Evolutionary conservation across 2,888 invertebrate species (phyloP), one percentile per base, ranked within the genome.

Genomic region (Drosophila nr. perissopoda): DNA sequence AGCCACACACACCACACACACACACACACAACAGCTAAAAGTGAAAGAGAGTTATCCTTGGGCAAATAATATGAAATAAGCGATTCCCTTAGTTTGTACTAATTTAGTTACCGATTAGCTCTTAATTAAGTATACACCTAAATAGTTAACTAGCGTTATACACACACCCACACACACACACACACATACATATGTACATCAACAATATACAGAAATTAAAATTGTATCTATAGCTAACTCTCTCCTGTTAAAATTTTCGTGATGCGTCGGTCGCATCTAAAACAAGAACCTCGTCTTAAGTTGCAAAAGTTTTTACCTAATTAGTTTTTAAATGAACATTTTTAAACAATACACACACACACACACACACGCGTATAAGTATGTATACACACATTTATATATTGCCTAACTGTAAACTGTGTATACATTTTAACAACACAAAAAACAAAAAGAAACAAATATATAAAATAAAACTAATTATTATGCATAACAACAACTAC

Each of bases 201-300:
- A 68, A 40, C 59, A 70, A 53, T 64, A 67, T 38, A 74, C 13
- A 74, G 33, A 54, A 42, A 62, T 34, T 27, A 25, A 10, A 54
- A 54, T 1, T 78, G 71, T 87, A 83, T 70, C 70, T 78, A 62
- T 87, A 82, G 64, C 58, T 77, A 63, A 38, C 38, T 34, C 42
- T 78, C 48, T 67, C 36, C 74, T 86, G 82, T 88, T 84, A 83
- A 75, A 76, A 79, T 81, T 72, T 82, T 80, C 57, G 83, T 91
- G 91, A 92, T 92, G 92, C 91, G 87, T 91, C 91, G 92, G 92
- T 92, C 88, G 91, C 92, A 92, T 92, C 92, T 92, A 91, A 92
- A 92, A 92, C 82, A 87, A 91, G 78, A 91, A 91, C 92, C 91
- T 91, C 81, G 67, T 81, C 48, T 78, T 82, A 79, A 82, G 80